phyloP scores from a whole-genome alignment of 2,888 invertebrate genomes.

The Stenichneumon culpator region DNA sequence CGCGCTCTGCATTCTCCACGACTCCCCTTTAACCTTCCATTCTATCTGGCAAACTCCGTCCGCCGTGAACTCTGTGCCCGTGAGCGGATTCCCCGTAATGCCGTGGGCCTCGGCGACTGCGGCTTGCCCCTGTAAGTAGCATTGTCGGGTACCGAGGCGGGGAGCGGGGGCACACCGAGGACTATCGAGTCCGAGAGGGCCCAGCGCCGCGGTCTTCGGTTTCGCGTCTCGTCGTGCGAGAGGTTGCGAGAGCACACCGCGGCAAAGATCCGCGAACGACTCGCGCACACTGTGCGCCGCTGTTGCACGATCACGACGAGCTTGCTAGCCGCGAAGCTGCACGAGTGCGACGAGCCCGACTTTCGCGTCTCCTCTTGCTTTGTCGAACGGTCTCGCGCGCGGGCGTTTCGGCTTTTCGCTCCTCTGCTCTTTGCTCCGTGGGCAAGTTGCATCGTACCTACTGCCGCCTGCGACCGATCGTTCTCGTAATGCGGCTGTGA shows the following conservation, averaged over 20 bases:
- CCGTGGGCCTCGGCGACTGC: conserved; percentile 48
- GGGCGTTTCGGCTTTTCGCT: conserved; percentile 10
- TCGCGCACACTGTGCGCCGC: conserved; percentile 18
- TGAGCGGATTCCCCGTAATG: conserved; percentile 66
- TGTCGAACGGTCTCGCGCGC: background rate
- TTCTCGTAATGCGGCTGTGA: conserved; percentile 54
- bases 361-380: conserved; percentile 7
- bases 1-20: conserved; percentile 42
- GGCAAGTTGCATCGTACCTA: background rate
- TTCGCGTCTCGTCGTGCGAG: conserved; percentile 62
- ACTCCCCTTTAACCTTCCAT: conserved; percentile 15
- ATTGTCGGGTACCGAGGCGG: conserved; percentile 67
- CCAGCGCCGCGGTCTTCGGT: conserved; percentile 51
- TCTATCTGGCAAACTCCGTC: conserved; percentile 25
- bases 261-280: conserved; percentile 34
- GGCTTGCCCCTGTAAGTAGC: conserved; percentile 56
- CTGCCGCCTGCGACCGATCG: conserved; percentile 52
- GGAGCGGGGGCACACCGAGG: conserved; percentile 32
- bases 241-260: conserved; percentile 40
- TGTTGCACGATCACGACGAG: conserved; percentile 53
- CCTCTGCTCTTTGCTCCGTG: conserved; percentile 9
- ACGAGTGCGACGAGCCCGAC: conserved; percentile 8
- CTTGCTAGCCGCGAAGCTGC: conserved; percentile 5
- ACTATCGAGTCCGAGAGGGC: conserved; percentile 38
- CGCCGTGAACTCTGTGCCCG: conserved; percentile 66